Evolutionary conservation across 2,113 vertebrate genomes (phyloP).

Genomic region (Muntiacus muntjak): DNA sequence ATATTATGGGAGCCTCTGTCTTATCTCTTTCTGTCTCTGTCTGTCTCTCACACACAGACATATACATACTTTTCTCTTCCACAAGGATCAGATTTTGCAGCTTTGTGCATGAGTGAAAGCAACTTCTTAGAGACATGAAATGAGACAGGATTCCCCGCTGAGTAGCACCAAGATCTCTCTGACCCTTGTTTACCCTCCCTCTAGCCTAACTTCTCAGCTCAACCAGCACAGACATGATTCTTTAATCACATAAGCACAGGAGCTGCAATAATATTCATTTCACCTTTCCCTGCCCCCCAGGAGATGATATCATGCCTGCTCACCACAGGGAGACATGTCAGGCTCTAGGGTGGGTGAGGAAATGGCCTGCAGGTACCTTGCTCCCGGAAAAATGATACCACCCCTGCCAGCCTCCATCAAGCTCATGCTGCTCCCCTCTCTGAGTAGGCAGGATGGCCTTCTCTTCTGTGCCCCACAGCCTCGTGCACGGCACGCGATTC

Average conservation of each 20-base stretch:
- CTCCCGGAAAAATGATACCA: not conserved
- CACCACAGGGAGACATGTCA: not conserved
- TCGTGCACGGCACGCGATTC: accelerated
- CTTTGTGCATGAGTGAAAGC: not conserved
- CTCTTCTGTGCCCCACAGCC: not conserved
- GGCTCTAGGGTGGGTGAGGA: not conserved
- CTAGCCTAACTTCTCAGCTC: not conserved
- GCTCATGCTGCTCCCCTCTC: no score
- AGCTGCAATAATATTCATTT: not conserved
- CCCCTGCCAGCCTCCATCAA: not conserved
- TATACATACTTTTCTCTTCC: not conserved
- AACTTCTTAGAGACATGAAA: no score
- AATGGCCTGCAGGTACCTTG: not conserved
- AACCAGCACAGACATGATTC: not conserved
- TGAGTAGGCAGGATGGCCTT: not conserved
- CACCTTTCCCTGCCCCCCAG: not conserved
- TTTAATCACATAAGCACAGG: not conserved
- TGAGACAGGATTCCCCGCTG: not conserved
- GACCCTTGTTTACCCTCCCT: not conserved
- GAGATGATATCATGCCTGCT: not conserved
- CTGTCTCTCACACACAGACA: not conserved
- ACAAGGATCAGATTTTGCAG: not conserved
- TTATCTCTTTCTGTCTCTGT: not conserved
- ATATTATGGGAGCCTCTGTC: not conserved
- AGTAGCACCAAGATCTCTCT: not conserved